Conservation (phyloP, 2,888 invertebrate species). For the Drosophila mimica region DNA sequence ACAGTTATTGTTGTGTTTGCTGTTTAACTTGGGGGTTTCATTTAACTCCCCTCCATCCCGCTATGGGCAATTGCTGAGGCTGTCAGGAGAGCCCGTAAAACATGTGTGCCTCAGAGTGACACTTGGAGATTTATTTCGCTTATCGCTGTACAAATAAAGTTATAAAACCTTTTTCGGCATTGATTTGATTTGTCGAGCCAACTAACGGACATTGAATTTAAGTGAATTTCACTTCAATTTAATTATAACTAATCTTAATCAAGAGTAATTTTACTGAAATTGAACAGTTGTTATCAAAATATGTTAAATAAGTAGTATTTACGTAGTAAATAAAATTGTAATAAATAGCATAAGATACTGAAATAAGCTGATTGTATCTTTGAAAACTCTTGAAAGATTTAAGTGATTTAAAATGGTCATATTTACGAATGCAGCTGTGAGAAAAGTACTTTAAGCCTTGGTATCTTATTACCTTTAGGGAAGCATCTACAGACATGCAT, state of each 20-base stretch:
- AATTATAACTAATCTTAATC: conserved; percentile 14
- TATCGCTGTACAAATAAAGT: conserved; percentile 74
- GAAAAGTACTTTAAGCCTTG: neutral
- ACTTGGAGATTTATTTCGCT: conserved; percentile 78
- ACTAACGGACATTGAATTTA: conserved; percentile 37
- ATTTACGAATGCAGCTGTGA: neutral
- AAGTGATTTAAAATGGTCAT: neutral
- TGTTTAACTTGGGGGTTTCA: conserved; percentile 41
- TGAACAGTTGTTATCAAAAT: neutral
- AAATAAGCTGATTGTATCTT: neutral
- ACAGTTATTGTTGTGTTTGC: conserved; percentile 61
- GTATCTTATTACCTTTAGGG: neutral
- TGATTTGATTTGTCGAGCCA: conserved; percentile 67
- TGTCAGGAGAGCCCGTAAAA: conserved; percentile 43
- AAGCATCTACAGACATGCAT: neutral
- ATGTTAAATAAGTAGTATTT: neutral
- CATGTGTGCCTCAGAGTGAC: conserved; percentile 69
- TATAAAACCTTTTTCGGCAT: conserved; percentile 59
- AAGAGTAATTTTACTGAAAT: neutral
- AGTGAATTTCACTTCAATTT: conserved; percentile 46
- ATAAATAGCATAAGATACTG: neutral
- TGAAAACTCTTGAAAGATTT: neutral
- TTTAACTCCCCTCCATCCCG: conserved; percentile 28
- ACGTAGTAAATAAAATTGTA: neutral
- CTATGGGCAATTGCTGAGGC: conserved; percentile 33